Evolutionary conservation across 1,140 invertebrate species (phyloP).

Genomic region (Nephila pilipes): DNA sequence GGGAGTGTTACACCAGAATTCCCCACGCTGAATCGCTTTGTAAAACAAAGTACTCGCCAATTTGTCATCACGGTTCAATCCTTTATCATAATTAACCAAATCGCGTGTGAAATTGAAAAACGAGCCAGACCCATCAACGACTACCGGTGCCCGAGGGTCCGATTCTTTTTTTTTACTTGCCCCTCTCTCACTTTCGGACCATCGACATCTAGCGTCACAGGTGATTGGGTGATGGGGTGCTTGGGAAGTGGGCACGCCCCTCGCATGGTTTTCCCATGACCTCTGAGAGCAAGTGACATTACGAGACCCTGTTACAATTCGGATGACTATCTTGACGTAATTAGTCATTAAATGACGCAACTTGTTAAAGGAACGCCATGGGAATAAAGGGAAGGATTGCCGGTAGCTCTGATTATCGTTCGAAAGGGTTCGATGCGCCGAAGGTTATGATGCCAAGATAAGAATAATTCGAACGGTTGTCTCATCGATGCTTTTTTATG

Average conservation of each 20-base stretch:
- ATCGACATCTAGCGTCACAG: conserved; percentile 32
- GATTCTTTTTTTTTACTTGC: conserved; percentile 11
- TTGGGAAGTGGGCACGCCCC: conserved; percentile 61
- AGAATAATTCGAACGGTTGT: neutral
- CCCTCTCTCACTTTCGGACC: neutral
- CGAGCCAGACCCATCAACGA: conserved; percentile 61
- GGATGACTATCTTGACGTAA: conserved; percentile 57
- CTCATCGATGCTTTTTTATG: neutral
- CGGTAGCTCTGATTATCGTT: conserved; percentile 48
- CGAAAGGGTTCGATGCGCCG: conserved; percentile 59
- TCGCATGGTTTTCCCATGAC: conserved; percentile 66
- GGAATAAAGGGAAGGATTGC: conserved; percentile 57
- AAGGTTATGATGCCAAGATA: neutral
- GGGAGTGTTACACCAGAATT: conserved; percentile 26
- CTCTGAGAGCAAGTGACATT: conserved; percentile 37
- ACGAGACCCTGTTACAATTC: conserved; percentile 60
- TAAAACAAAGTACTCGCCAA: conserved; percentile 60
- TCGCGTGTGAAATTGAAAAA: conserved; percentile 76
- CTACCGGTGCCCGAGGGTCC: conserved; percentile 43
- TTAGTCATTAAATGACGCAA: conserved; percentile 57
- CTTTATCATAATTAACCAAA: conserved; percentile 72
- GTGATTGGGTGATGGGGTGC: conserved; percentile 65
- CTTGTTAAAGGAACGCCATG: conserved; percentile 41
- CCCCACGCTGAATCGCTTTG: conserved; percentile 16
- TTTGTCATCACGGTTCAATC: conserved; percentile 63